These are phyloP conservation scores for Yponomeuta malinellus DNA, from an alignment of 2,888 invertebrate genomes.

Conservation along the genomic window DNA sequence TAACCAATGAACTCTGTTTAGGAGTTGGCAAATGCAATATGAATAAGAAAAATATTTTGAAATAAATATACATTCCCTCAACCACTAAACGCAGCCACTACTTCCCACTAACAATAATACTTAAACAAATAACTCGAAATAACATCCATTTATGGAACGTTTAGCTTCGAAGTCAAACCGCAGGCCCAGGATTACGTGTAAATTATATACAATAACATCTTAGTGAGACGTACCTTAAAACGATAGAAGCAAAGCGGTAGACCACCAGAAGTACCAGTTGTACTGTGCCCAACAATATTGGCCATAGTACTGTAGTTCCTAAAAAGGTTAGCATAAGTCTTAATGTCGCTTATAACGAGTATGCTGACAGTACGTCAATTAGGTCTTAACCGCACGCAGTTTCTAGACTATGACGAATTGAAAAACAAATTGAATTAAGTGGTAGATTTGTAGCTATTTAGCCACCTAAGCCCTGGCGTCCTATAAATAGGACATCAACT, in stretches of 20 bases:
- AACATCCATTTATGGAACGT: not conserved
- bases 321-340: too few species aligned
- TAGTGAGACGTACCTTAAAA: not conserved
- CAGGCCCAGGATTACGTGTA: constrained; percentile 1
- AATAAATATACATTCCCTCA: not conserved
- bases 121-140: not conserved
- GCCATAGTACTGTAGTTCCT: too few species aligned
- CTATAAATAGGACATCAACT: too few species aligned
- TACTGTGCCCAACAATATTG: too few species aligned
- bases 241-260: not conserved
- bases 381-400: constrained; percentile 12
- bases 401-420: not conserved
- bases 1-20: too few species aligned
- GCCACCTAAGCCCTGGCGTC: not conserved
- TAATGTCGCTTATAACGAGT: not conserved
- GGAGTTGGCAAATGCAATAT: too few species aligned
- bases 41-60: not conserved
- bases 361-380: not conserved
- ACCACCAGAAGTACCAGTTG: not conserved
- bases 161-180: not conserved
- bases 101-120: not conserved
- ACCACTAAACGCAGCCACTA: not conserved
- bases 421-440: not conserved
- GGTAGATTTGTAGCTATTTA: not conserved
- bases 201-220: not conserved